Conservation (phyloP, 2,113 vertebrate genomes). For the Gnathonemus echidnorhynchus region DNA sequence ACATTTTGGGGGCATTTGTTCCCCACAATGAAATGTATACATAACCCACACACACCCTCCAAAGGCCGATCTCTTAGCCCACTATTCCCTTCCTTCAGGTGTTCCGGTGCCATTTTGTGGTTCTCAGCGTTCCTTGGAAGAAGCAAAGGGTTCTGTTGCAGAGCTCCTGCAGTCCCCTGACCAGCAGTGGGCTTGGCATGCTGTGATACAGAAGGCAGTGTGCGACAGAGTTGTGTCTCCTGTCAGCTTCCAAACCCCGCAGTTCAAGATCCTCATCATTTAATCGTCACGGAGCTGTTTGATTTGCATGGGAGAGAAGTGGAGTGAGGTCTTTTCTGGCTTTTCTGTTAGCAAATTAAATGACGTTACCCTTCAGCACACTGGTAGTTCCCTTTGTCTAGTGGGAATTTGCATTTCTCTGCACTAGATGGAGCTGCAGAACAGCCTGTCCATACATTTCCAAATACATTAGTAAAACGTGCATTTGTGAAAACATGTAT, state of each 20-base stretch:
- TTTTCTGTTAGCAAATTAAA: neutral
- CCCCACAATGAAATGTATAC: neutral
- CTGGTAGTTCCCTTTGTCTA: neutral
- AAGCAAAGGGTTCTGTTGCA: conserved; percentile 14
- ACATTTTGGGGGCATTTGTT: neutral
- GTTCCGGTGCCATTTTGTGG: conserved; percentile 12
- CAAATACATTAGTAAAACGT: neutral
- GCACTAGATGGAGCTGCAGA: neutral
- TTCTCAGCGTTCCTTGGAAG: conserved; percentile 19
- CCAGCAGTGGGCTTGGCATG: neutral
- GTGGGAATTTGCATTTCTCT: neutral
- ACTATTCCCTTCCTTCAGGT: neutral
- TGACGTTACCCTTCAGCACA: neutral
- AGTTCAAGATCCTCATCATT: neutral
- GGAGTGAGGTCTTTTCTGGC: neutral
- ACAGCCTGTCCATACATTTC: neutral
- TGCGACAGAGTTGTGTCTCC: neutral
- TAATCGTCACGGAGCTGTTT: neutral
- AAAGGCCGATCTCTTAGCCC: neutral
- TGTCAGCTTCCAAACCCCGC: neutral
- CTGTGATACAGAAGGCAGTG: neutral
- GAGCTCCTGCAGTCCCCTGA: conserved; percentile 1
- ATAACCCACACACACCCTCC: neutral
- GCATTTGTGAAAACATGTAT: neutral
- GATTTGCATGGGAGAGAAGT: neutral